Percentiles rank a stretch among this genome's conserved stretches.
Evolutionary conservation across 2,797 vertebrate species (phyloP).

Genomic region (Eremophila alpestris): DNA sequence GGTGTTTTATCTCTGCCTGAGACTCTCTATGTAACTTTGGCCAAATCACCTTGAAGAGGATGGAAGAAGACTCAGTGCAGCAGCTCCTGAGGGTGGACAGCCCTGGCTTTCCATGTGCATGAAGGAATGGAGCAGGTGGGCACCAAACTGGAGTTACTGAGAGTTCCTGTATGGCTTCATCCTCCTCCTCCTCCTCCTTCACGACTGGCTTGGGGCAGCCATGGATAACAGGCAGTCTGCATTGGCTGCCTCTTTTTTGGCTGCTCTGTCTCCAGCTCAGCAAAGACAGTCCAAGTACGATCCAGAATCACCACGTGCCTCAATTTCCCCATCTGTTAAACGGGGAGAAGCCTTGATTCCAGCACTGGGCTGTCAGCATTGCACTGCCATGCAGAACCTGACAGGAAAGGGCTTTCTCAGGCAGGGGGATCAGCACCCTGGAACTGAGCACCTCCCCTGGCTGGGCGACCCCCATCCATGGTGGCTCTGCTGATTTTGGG

Average conservation of each 20-base stretch:
- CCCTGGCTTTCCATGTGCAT: not conserved
- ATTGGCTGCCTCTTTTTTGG: not conserved
- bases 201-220: fast-evolving
- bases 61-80: not conserved
- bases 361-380: fast-evolving
- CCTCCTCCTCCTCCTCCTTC: not conserved
- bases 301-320: not conserved
- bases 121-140: not conserved
- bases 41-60: not conserved
- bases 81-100: not conserved
- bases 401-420: not conserved
- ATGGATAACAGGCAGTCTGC: not conserved
- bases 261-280: not conserved
- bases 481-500: not conserved
- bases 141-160: fast-evolving
- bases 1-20: not conserved
- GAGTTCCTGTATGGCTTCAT: fast-evolving
- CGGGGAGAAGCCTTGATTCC: not conserved
- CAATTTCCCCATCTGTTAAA: not conserved
- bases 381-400: not conserved
- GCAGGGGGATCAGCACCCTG: not conserved
- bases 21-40: not conserved
- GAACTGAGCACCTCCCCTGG: not conserved
- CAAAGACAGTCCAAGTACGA: fast-evolving
- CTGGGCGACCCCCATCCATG: fast-evolving